Evolutionary conservation across 2,113 vertebrate genomes (phyloP), one percentile per base, ranked within the genome.

Genomic region (Oryctolagus cuniculus): DNA sequence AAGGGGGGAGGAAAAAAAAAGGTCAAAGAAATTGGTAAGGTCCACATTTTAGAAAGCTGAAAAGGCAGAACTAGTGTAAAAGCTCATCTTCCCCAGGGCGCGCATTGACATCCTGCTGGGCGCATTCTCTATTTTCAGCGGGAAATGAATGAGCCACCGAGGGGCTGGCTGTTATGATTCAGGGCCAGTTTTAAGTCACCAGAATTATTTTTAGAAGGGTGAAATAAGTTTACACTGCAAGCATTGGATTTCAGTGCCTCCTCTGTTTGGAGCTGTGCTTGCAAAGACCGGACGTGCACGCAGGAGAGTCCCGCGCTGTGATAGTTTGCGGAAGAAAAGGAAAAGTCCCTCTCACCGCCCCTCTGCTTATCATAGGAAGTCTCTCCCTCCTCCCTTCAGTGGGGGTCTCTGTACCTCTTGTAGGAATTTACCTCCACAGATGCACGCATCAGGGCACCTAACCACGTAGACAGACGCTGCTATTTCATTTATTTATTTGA

Each of bases 1-100:
- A 0, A 92, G 87, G 87, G 87, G 87, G 51, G 7, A 67, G 6
- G 55, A 17, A 27, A 31, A 25, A 38, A 87, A 19, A 25, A 96
- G 97, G 96, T 83, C 96, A 96, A 96, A 98, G 96, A 93, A 95
- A 92, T 95, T 94, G 95, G 92, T 89, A 84, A 96, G 91, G 86
- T 93, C 95, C 82, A 21, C 64, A n/a, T 77, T 96, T 91, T 15
- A 89, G 90, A 96, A 93, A 83, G 87, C 82, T 79, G 95, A 88
- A 96, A 95, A 93, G 88, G 70, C 92, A 80, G 81, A 81, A 61
- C 87, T 58, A 8, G 73, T 51, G 70, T 79, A 91, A 95, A 87
- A 85, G 95, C 85, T 73, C 90, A n/a, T 87, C 92, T 91, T 94
- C 93, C 75, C 87, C 78, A 55, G 83, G 44, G 9, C 49, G 8